These are phyloP conservation scores for Phylloscopus collybita DNA, from an alignment of 2,797 vertebrate genomes.

Conservation along the genomic window DNA sequence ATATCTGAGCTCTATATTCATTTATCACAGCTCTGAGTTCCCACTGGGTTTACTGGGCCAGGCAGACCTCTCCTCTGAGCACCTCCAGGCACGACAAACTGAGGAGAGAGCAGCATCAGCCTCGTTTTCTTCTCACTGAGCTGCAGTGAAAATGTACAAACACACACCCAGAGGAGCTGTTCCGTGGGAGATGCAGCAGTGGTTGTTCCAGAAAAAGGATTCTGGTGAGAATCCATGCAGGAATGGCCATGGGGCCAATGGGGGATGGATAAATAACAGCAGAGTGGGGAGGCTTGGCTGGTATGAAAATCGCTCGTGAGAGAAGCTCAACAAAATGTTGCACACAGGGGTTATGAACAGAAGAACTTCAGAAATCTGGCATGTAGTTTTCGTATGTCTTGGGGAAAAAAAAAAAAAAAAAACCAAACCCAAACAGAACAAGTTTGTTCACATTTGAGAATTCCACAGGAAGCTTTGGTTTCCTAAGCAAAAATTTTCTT, in stretches of 20 bases:
- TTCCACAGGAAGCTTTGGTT: not conserved
- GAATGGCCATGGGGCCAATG: not conserved
- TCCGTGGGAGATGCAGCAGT: not conserved
- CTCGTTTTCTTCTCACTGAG: not conserved
- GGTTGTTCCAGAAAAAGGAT: not conserved
- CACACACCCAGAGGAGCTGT: not conserved
- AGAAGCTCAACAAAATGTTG: not conserved
- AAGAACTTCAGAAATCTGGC: not conserved
- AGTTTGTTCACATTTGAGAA: not conserved
- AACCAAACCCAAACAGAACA: not conserved
- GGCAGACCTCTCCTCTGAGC: not conserved
- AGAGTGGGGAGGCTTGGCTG: not conserved
- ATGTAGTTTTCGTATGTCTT: not conserved
- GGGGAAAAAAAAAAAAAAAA: accelerated
- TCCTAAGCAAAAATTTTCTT: not conserved
- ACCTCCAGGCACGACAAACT: not conserved
- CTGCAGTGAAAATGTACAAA: not conserved
- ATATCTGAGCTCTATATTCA: not conserved
- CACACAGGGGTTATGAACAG: accelerated
- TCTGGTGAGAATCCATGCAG: not conserved
- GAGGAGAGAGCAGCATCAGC: not conserved
- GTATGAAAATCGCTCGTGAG: accelerated
- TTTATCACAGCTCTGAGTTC: not conserved
- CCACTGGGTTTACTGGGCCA: not conserved
- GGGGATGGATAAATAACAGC: not conserved